Evolutionary conservation across 2,888 invertebrate genomes (phyloP).

Genomic region (Dorcus hopei): DNA sequence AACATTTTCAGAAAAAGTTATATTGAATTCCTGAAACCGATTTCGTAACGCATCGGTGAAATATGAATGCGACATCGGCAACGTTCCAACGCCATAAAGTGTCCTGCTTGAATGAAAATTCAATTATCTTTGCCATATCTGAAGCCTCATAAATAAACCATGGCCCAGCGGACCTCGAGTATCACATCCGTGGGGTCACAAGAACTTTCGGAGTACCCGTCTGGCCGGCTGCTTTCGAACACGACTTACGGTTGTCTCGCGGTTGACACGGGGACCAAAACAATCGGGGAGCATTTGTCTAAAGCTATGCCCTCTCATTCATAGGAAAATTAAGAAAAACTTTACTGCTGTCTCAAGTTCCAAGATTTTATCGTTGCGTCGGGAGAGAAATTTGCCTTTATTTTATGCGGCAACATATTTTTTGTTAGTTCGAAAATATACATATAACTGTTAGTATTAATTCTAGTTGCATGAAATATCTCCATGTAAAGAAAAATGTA

Average conservation of each 20-base stretch:
- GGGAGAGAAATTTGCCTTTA: not conserved
- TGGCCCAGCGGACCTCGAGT: constrained; percentile 17
- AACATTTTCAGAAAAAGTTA: too few relatives aligned
- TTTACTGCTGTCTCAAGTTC: not conserved
- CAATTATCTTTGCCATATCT: constrained; percentile 30
- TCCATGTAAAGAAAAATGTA: too few relatives aligned
- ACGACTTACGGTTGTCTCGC: constrained; percentile 23
- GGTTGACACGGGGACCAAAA: constrained; percentile 29
- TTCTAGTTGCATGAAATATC: too few relatives aligned
- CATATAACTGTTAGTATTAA: too few relatives aligned
- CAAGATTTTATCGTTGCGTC: not conserved
- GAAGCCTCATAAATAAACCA: constrained; percentile 31
- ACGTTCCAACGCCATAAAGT: constrained; percentile 14
- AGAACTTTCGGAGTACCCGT: constrained; percentile 3
- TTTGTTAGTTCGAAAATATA: too few relatives aligned
- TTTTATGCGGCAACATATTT: too few relatives aligned
- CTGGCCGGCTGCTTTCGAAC: constrained; percentile 15
- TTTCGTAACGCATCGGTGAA: too few relatives aligned
- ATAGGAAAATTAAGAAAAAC: constrained; percentile 21
- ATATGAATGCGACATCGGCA: too few relatives aligned
- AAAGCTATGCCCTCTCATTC: constrained; percentile 27
- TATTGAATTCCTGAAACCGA: too few relatives aligned
- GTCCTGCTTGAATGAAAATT: constrained; percentile 28
- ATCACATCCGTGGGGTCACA: constrained; percentile 5
- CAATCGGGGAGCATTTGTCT: constrained; percentile 29